Conservation (phyloP, 2,113 vertebrate genomes). For the Gallinago undulata region DNA sequence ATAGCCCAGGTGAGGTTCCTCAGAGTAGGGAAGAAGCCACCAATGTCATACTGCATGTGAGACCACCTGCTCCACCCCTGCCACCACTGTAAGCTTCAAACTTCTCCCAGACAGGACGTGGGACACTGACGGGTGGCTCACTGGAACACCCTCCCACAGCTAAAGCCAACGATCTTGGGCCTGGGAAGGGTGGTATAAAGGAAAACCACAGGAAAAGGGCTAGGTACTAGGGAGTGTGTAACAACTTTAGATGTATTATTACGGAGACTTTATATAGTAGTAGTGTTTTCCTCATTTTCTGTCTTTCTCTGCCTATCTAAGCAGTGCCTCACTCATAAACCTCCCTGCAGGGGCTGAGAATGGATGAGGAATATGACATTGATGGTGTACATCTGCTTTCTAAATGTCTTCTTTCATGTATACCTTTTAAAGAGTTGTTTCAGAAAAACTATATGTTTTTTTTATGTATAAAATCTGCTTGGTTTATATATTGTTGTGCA, state of each 20-base stretch:
- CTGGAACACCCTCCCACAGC: neutral
- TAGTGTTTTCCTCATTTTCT: neutral
- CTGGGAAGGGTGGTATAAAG: neutral
- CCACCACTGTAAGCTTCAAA: neutral
- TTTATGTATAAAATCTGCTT: neutral
- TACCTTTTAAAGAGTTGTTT: neutral
- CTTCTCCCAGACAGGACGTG: neutral
- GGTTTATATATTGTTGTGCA: neutral
- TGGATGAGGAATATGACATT: neutral
- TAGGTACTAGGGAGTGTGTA: neutral
- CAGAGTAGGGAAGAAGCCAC: neutral
- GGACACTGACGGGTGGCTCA: rapidly evolving
- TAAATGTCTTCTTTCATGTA: neutral
- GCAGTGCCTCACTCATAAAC: neutral
- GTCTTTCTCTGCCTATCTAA: neutral
- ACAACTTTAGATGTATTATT: neutral
- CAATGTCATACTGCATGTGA: neutral
- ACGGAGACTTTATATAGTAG: neutral
- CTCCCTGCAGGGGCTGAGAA: neutral
- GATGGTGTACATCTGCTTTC: neutral
- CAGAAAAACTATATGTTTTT: neutral
- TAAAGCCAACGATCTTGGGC: neutral
- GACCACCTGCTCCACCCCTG: neutral
- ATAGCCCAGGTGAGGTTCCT: neutral
- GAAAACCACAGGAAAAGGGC: neutral